These are phyloP conservation scores for Mirounga angustirostris DNA, from an alignment of 2,113 vertebrate genomes.

Conservation along the genomic window DNA sequence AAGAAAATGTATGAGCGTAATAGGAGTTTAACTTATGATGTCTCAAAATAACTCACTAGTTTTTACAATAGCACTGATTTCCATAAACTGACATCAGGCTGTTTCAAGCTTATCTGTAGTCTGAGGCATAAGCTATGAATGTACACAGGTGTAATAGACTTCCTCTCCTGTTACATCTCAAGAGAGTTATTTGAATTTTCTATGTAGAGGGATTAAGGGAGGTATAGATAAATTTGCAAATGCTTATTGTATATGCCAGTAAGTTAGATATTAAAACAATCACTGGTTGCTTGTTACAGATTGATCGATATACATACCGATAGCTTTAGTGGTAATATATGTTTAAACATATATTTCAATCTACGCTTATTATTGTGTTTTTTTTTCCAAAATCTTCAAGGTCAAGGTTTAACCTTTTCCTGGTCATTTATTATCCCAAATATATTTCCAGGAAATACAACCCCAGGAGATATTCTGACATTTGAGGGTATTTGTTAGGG, in stretches of 20 bases:
- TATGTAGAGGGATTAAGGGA: background rate
- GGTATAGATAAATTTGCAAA: background rate
- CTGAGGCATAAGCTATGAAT: background rate
- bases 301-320: background rate
- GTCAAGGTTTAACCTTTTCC: background rate
- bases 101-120: background rate
- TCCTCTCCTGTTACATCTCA: background rate
- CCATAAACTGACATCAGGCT: background rate
- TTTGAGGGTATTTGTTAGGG: background rate
- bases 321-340: background rate
- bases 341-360: background rate
- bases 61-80: background rate
- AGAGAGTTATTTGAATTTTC: background rate
- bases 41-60: background rate
- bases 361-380: background rate
- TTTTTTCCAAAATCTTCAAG: background rate
- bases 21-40: background rate
- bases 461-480: background rate
- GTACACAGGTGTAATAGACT: background rate
- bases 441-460: background rate
- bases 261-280: background rate
- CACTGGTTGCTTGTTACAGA: background rate
- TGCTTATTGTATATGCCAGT: background rate
- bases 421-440: background rate
- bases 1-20: background rate